Evolutionary conservation across 2,113 vertebrate genomes (phyloP), one percentile per base, ranked within the genome.

Genomic region (Nothocercus julius): DNA sequence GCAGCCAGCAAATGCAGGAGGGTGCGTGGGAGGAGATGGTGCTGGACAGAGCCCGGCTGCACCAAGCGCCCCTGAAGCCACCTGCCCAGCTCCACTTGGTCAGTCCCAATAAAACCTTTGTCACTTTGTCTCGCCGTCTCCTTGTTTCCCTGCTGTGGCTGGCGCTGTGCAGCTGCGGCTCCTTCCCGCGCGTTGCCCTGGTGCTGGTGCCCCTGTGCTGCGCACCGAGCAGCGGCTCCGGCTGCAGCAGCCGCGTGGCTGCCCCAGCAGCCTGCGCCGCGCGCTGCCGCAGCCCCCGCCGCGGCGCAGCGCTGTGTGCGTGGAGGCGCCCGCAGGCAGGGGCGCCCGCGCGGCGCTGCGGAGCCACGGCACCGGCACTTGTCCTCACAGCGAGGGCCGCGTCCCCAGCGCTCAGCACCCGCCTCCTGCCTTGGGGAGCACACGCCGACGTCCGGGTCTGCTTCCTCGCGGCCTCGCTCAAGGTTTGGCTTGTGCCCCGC

Each of bases 51-150:
- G 42, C 42, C 13, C 13, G 13, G 40, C 40, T 12, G 40, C 40
- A 42, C 40, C 8, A 42, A 42, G 40, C 8, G 42, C 42, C 13
- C 42, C 98, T 98, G 93, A 36, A 42, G 24, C 20, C 49, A 9
- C 21, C 21, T 22, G 21, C 51, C 51, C 51, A 53, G 51, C 36
- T 34, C 67, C n/a, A 77, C 44, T 63, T 17, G 36, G 18, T 42
- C 24, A 24, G 42, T 15, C 32, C 21, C 13, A 69, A 47, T 34
- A 15, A n/a, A 53, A 25, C 24, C 22, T 36, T 36, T 36, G 13
- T 53, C 25, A 6, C 51, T 53, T 53, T 53, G 10, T 53, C 22
- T 25, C 25, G 11, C 22, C 13, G 22, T 12, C 24, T 12, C 51
- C 32, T 32, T 54, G 36, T 56, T 58, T 58, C 45, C 51, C 25